Base-by-base conservation (phyloP, 2,797 vertebrate species). In the Capromys pilorides region DNA sequence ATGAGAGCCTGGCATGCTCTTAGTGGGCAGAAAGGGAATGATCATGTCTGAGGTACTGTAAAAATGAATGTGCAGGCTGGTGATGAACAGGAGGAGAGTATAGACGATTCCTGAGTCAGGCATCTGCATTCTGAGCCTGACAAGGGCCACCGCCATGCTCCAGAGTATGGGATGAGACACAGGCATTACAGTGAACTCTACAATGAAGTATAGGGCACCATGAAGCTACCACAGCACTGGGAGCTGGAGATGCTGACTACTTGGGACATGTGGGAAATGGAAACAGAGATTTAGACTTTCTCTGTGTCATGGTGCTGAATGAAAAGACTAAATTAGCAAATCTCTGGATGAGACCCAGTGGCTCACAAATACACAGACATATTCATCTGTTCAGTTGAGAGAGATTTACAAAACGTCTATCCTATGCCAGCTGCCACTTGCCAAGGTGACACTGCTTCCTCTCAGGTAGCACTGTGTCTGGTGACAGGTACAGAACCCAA, bases 181-280 rank as follows among this genome's bases (percentile, higher is more conserved):
- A 14, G 82, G 16, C 3, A 16, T 11, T 7, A 16, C 36, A 77
- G 31, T 0, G 2, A 26, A 1, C 33, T 8, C 2, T 19, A 18
- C 14, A 0, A 4, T 1, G 36, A 16, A 57, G n/a, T 22, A 1
- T 2, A 0, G 18, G 86, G 18, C 2, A 16, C 2, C 11, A 0
- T 2, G 36, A 26, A 28, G 33, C 51, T 5, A 0, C 39, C 49
- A 11, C 16, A 71, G 4, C 2, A 19, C 0, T 4, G 51, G 2
- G 26, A 21, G 14, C 1, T 2, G 0, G 13, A n/a, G 67, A 5
- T 1, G 4, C 2, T 0, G 39, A 66, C 49, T 26, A 11, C 12
- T 0, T 0, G 10, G 39, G 80, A 13, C 31, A 36, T 4, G 11
- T 4, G 0, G 3, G 51, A 59, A 24, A 49, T 8, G 59, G 64